Base-by-base conservation (phyloP, 2,113 vertebrate genomes). In the Nycticorax nycticorax region DNA sequence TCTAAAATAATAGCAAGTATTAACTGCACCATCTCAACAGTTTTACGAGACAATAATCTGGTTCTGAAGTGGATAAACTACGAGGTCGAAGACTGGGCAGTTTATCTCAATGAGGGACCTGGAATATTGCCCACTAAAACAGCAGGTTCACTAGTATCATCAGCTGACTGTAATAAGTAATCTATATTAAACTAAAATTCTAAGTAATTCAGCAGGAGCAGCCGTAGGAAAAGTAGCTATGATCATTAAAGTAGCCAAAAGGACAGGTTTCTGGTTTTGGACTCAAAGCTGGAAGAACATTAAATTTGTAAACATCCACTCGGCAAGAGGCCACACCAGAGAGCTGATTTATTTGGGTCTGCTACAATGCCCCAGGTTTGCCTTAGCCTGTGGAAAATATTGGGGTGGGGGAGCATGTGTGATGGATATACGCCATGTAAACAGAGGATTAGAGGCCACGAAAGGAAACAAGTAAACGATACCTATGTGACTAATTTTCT, bases 1-100 rank as follows among this genome's bases (percentile, higher is more conserved):
- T 96, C 96, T 95, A 82, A 96, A 97, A 93, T 96, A 96, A 96
- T 80, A 96, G 66, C 73, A 60, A 96, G 39, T 94, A 96, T 97
- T 98, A 97, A 97, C 83, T 93, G 92, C 76, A 32, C 92, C 82
- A 71, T 33, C 69, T 92, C 92, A 94, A 93, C 92, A 74, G 57
- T 96, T 97, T 97, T 96, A 96, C 1, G 82, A 98, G 96, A 96
- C 96, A 96, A 96, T 97, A 96, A 94, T 81, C 90, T 94, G 83
- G 52, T 89, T 87, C 53, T 93, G 93, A 92, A 96, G 89, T 96
- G 95, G 87, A 96, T 97, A 92, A 97, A 95, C 96, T 94, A 89
- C 20, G 71, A 96, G 84, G 94, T 88, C 27, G 20, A 93, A 94
- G 91, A 39, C 76, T 59, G 37, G 74, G 74, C 78, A 91, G 62